A percentile compares a stretch with the other conserved stretches of the same genome.
phyloP scores from a whole-genome alignment of 2,797 vertebrate species.

The Anisognathus igniventris region DNA sequence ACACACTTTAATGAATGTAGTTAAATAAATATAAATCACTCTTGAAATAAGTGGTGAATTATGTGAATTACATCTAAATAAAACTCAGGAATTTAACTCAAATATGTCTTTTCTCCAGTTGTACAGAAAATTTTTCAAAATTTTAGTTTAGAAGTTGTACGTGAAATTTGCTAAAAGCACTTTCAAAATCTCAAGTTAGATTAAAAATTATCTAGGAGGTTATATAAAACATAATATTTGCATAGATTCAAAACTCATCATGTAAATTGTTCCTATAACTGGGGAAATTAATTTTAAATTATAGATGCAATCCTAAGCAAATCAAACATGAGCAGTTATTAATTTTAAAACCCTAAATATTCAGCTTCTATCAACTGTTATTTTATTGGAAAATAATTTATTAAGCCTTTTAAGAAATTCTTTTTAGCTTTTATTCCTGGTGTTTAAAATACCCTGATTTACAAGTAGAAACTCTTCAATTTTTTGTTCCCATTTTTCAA shows the following conservation, averaged over 20 bases:
- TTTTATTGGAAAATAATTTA: background rate
- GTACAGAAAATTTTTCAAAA: background rate
- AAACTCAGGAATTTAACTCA: background rate
- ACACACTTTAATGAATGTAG: background rate
- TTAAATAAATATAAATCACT: background rate
- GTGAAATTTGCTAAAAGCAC: background rate
- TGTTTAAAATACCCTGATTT: background rate
- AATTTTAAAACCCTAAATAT: background rate
- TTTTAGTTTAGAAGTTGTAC: background rate
- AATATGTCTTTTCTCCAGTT: background rate
- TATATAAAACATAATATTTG: background rate
- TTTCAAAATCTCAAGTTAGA: background rate
- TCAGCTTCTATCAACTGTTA: background rate
- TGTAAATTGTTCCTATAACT: background rate
- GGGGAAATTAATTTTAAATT: background rate
- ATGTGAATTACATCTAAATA: background rate
- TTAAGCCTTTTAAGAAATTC: background rate
- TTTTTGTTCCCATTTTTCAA: background rate
- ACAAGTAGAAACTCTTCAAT: background rate
- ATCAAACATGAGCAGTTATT: background rate
- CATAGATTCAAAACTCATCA: background rate
- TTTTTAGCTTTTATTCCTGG: background rate
- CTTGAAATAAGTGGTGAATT: background rate
- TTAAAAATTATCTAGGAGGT: background rate
- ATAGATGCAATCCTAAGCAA: background rate